Percentiles rank a stretch among this genome's conserved stretches.
phyloP scores from a whole-genome alignment of 2,113 vertebrate genomes.

The Ceyx margarethae region DNA sequence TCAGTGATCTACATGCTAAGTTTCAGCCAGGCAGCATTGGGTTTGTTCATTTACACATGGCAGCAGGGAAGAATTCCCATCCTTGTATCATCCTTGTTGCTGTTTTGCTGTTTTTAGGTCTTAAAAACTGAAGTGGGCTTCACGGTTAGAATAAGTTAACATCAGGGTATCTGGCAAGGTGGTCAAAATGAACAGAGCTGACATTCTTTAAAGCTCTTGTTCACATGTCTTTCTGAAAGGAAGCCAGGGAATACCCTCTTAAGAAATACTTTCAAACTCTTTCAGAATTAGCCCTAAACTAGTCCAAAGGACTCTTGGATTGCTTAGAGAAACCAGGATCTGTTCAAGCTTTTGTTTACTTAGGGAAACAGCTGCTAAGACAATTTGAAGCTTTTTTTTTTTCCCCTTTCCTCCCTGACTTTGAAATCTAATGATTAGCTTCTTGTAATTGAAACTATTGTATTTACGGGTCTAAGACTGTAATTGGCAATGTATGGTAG shows the following conservation, averaged over 20 bases:
- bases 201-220: background rate
- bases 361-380: background rate
- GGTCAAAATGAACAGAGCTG: background rate
- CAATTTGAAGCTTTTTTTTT: background rate
- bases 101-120: background rate
- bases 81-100: background rate
- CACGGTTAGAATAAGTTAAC: background rate
- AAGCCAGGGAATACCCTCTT: background rate
- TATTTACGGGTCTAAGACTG: background rate
- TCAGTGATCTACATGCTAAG: background rate
- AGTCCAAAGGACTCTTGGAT: background rate
- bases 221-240: background rate
- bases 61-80: background rate
- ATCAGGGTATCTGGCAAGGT: background rate
- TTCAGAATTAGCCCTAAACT: background rate
- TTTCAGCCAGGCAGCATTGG: background rate
- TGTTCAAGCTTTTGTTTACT: constrained; percentile 9
- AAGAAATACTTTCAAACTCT: background rate
- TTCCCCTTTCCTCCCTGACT: background rate
- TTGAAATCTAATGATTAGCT: background rate
- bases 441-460: background rate
- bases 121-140: background rate
- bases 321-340: background rate
- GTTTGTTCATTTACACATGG: background rate
- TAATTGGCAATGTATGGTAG: background rate